These are phyloP conservation scores for Pterocles burchelli DNA, from an alignment of 2,113 vertebrate species.

Conservation along the genomic window DNA sequence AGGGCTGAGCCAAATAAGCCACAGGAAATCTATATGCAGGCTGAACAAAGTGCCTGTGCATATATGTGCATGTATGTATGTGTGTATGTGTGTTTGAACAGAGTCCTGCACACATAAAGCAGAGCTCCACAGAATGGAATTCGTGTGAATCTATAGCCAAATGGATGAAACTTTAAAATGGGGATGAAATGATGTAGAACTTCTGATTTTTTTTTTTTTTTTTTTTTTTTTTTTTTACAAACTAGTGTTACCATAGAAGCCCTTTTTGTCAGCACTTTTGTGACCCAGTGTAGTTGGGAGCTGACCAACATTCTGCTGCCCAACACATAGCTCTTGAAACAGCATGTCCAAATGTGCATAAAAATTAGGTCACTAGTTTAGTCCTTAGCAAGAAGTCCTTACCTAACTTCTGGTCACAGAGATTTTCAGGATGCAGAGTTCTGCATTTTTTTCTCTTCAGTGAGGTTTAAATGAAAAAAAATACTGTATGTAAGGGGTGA, in stretches of 20 bases:
- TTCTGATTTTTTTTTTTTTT: not conserved
- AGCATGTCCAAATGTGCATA: not conserved
- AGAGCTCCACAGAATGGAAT: not conserved
- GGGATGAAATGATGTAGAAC: not conserved
- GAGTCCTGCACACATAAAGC: not conserved
- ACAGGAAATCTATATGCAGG: not conserved
- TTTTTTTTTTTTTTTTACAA: not conserved
- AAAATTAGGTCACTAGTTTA: not conserved
- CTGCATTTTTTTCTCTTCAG: not conserved
- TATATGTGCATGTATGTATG: not conserved
- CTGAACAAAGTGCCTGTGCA: rapidly evolving
- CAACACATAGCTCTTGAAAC: not conserved
- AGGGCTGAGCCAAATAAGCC: not conserved
- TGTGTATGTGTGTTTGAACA: not conserved
- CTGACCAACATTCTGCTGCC: not conserved
- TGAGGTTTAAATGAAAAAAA: not conserved
- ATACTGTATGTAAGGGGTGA: not conserved
- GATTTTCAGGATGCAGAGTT: not conserved
- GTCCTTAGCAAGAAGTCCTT: not conserved
- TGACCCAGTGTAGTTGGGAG: not conserved
- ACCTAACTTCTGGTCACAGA: not conserved
- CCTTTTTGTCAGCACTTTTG: not conserved
- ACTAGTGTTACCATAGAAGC: not conserved
- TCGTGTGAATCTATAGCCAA: not conserved
- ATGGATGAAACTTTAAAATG: not conserved